Percentiles rank a stretch among this genome's conserved stretches.
phyloP scores from a whole-genome alignment of 2,797 vertebrate genomes.

The Enteromius fasciolatus region DNA sequence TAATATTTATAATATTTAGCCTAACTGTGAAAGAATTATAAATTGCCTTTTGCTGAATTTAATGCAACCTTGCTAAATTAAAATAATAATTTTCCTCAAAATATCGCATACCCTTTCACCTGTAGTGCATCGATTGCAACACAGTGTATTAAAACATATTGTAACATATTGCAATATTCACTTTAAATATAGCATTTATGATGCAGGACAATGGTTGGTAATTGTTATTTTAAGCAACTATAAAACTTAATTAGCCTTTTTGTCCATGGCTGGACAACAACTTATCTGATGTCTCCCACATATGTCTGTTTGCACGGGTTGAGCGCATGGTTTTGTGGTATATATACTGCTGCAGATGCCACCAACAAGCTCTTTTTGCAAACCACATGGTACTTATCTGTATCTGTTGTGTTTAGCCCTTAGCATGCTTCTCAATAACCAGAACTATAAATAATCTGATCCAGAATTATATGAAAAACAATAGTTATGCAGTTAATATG shows the following conservation, averaged over 20 bases:
- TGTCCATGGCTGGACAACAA: background rate
- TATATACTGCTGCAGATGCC: background rate
- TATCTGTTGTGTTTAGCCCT: background rate
- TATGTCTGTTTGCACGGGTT: background rate
- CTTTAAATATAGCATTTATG: background rate
- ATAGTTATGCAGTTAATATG: background rate
- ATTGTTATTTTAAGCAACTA: background rate
- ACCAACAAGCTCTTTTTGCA: slow-evolving; percentile 3
- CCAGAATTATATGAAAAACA: background rate
- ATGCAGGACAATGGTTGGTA: background rate
- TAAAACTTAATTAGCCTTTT: background rate
- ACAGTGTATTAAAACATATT: slow-evolving; percentile 2
- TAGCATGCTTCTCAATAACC: background rate
- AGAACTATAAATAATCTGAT: background rate
- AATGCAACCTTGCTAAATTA: background rate
- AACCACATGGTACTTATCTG: background rate
- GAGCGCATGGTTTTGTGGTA: background rate
- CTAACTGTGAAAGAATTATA: background rate
- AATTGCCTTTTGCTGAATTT: background rate
- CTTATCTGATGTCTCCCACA: slow-evolving; percentile 17
- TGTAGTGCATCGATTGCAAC: background rate
- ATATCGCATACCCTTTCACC: background rate
- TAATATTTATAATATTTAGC: background rate
- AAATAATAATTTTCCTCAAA: background rate
- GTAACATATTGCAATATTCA: background rate